Base-by-base conservation (phyloP, 2,888 invertebrate species). In the Andrena dorsata region DNA sequence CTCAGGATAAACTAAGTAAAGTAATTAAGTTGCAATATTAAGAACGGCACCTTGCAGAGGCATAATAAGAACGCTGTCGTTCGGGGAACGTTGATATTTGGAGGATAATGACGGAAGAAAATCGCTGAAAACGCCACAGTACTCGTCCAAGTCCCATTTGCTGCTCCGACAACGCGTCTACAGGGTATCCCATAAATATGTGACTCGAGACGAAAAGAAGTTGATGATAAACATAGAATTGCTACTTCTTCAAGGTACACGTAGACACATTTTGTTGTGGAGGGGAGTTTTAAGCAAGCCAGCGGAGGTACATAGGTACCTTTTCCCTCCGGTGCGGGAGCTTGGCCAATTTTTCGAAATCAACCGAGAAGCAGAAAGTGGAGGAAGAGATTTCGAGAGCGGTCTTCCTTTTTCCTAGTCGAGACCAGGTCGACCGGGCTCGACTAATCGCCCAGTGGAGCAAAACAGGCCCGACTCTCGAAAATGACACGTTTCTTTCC, bases 81-180 rank as follows among this genome's bases (percentile, higher is more conserved):
- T 51, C 60, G 47, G 32, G n/a, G 49, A 64, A 64, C 41, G 47
- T 73, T 16, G 51, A 72, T 51, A 51, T 64, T 32, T 4, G 56
- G 10, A 47, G 58, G 32, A 56, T 65, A 75, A 58, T 66, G 75
- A 61, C 63, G 26, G 63, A 28, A 64, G 51, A 63, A 76, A 73
- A 76, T 76, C 51, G 51, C n/a, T 47, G 47, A 23, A n/a, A 75
- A 35, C 30, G 63, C 49, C 49, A 60, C 49, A 32, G 26, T 70
- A 35, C 30, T 30, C 58, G 58, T 30, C 23, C 47, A 8, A 32
- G 32, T n/a, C 47, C 63, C 74, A 32, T 72, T 76, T 63, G 74
- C 23, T 35, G 76, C 28, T 49, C 30, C 35, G 61, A 8, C 61
- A 63, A 73, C 41, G 8, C 47, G 4, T 26, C 23, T 23, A 56